Conservation (phyloP, 2,888 invertebrate species). For the Aproaerema taeniolella region DNA sequence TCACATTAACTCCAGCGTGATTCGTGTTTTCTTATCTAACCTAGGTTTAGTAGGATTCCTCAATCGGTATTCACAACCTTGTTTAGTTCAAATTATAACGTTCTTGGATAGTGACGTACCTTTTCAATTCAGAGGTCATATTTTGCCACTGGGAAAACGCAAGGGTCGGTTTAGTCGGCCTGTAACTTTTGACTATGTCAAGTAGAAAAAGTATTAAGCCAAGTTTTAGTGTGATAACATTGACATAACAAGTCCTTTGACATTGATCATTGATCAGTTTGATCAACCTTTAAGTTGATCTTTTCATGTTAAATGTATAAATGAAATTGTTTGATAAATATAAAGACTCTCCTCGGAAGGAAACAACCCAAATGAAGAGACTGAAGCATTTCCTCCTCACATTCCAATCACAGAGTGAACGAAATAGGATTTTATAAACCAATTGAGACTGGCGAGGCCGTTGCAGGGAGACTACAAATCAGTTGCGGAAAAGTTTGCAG, state of each 20-base stretch:
- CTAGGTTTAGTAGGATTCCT: not conserved
- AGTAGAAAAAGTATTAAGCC: too few species aligned
- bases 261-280: not conserved
- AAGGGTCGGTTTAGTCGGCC: too few species aligned
- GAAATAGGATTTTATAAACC: conserved; percentile 7
- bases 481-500: conserved; percentile 10
- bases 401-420: not conserved
- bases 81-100: too few species aligned
- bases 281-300: not conserved
- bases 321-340: not conserved
- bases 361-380: not conserved
- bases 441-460: conserved; percentile 1
- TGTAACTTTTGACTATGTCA: too few species aligned
- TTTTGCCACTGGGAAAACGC: too few species aligned
- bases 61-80: not conserved
- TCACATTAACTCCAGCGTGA: too few species aligned
- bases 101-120: too few species aligned
- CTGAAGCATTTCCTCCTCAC: conserved; percentile 8
- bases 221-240: too few species aligned
- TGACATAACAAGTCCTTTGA: too few species aligned
- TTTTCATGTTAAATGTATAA: too few species aligned
- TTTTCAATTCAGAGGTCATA: too few species aligned
- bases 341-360: not conserved
- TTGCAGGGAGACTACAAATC: conserved; percentile 8
- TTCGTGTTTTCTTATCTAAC: not conserved